Base-by-base conservation (phyloP, 1,140 invertebrate species). In the Idris sp. region DNA sequence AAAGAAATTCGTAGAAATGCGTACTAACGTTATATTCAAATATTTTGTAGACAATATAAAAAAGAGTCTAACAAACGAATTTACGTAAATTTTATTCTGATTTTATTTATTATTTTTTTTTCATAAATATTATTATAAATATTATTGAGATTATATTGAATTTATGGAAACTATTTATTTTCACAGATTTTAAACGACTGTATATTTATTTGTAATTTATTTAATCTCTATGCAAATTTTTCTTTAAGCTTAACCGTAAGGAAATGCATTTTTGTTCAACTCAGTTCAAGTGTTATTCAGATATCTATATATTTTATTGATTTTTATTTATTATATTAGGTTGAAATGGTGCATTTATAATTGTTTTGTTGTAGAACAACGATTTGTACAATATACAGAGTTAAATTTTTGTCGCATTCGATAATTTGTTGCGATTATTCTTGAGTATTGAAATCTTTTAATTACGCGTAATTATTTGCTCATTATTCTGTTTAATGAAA, bases 231-330 rank as follows among this genome's bases (percentile, higher is more conserved):
- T 33, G 19, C 31, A 56, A 14, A 13, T 46, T 35, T 44, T 35
- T 16, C 4, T n/a, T 58, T 19, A 30, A 46, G 19, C 22, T 13
- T 48, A 9, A 38, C 10, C 0, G 43, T 5, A 7, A 31, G n/a
- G 14, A 18, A 44, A 44, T 59, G 28, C 22, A 59, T 46, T 18
- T 61, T 22, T n/a, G n/a, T n/a, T n/a, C n/a, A n/a, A n/a, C n/a
- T n/a, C n/a, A n/a, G n/a, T n/a, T n/a, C n/a, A n/a, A n/a, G n/a
- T n/a, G n/a, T n/a, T n/a, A n/a, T 38, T 41, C 6, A 31, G 4
- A 41, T 40, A 46, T 59, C 13, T 38, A 59, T 38, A 61, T 61
- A 38, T 61, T 38, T 59, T 59, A 46, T 59, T 59, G 10, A 48
- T 30, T 8, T 31, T 38, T 19, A 61, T 61, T 58, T 46, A 36